Evolutionary conservation across 1,140 invertebrate species (phyloP).

Genomic region (Drosophila neocordata): DNA sequence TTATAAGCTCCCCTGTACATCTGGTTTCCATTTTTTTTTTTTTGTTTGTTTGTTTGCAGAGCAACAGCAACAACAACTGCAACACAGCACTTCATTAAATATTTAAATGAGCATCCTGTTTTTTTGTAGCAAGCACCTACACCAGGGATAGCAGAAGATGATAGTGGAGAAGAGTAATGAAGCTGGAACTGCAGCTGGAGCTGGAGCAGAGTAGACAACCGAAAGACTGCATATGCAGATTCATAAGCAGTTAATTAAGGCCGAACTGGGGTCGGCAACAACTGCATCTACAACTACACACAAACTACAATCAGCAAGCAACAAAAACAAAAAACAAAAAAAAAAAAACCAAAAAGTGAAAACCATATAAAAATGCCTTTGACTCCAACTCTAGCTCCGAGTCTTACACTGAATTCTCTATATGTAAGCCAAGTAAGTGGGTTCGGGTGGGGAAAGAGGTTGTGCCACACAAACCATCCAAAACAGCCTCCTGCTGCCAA

Average conservation of each 20-base stretch:
- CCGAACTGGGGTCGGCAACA: conserved; percentile 20
- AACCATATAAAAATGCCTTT: conserved; percentile 63
- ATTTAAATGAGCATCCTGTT: conserved; percentile 81
- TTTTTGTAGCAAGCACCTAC: conserved; percentile 37
- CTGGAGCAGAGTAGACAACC: background rate
- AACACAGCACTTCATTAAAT: conserved; percentile 80
- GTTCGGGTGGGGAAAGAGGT: conserved; percentile 12
- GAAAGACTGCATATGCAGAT: conserved; percentile 1
- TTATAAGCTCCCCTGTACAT: background rate
- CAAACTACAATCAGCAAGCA: conserved; percentile 64
- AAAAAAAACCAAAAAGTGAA: conserved; percentile 54
- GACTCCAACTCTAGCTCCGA: conserved; percentile 28
- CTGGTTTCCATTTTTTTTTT: background rate
- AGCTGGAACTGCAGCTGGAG: background rate
- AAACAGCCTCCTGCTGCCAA: conserved; percentile 47
- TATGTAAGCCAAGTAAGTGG: conserved; percentile 33
- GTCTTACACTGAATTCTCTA: background rate
- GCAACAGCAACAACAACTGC: conserved; percentile 40
- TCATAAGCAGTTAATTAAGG: conserved; percentile 1
- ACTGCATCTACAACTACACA: conserved; percentile 75
- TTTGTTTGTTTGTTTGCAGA: conserved; percentile 17
- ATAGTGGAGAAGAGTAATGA: background rate
- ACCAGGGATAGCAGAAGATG: conserved; percentile 7
- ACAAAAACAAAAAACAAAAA: conserved; percentile 1
- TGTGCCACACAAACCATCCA: background rate